These are phyloP conservation scores for Drosophila kurseongensis DNA, from an alignment of 1,140 invertebrate genomes.

Conservation along the genomic window DNA sequence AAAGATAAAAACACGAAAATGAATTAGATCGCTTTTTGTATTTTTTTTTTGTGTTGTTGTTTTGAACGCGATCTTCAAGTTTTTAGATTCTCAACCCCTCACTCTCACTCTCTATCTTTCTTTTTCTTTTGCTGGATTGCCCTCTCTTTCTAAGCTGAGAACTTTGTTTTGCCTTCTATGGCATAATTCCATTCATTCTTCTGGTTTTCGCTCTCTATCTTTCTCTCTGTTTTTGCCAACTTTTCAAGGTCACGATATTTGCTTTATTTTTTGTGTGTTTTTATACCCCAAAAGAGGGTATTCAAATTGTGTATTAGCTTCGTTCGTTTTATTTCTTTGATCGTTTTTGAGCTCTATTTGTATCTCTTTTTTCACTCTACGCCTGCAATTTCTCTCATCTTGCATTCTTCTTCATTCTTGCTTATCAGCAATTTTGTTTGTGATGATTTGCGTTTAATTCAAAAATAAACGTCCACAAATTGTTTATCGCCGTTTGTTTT, in stretches of 20 bases:
- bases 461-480: slow-evolving; percentile 45
- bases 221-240: slow-evolving; percentile 38
- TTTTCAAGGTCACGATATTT: slow-evolving; percentile 70
- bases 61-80: slow-evolving; percentile 35
- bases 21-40: slow-evolving; percentile 40
- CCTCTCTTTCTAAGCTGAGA: slow-evolving; percentile 24
- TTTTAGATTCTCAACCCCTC: slow-evolving; percentile 17
- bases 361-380: slow-evolving; percentile 6
- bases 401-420: slow-evolving; percentile 19
- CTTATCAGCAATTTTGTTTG: slow-evolving; percentile 45
- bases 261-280: slow-evolving; percentile 55
- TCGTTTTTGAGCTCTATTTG: slow-evolving; percentile 9
- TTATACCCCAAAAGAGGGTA: slow-evolving; percentile 1
- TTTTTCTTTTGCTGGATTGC: background rate
- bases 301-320: background rate
- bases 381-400: slow-evolving; percentile 6
- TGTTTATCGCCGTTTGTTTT: slow-evolving; percentile 50
- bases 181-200: slow-evolving; percentile 57
- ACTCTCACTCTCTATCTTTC: slow-evolving; percentile 3
- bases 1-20: slow-evolving; percentile 20
- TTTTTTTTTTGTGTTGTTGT: slow-evolving; percentile 34
- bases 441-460: slow-evolving; percentile 59
- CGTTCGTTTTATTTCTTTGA: slow-evolving; percentile 16
- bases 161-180: slow-evolving; percentile 59
- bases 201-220: slow-evolving; percentile 19